A percentile compares a stretch with the other conserved stretches of the same genome.
phyloP scores from a whole-genome alignment of 2,888 invertebrate genomes.

The Chaetoderma sp. region DNA sequence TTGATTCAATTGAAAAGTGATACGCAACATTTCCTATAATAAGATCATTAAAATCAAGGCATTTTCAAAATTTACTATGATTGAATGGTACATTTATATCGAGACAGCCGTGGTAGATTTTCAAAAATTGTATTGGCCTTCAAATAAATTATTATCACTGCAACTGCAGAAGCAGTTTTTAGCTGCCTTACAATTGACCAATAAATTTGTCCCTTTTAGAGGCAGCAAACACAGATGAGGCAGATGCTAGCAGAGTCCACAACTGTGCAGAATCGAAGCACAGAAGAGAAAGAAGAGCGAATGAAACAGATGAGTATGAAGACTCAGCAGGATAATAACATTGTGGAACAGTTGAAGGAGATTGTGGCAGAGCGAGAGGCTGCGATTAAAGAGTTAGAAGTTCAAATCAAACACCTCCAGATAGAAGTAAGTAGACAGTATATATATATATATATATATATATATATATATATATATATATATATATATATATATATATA shows the following conservation, averaged over 20 bases:
- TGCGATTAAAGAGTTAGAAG: conserved; percentile 58
- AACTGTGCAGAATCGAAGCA: conserved; percentile 41
- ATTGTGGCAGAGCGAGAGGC: conserved; percentile 66
- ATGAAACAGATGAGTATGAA: conserved; percentile 49
- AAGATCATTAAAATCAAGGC: no score
- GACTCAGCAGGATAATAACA: conserved; percentile 61
- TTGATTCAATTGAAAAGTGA: no score
- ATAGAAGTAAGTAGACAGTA: conserved; percentile 42
- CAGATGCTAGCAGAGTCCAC: conserved; percentile 48
- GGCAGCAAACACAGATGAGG: conserved; percentile 54
- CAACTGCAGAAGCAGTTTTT: no score
- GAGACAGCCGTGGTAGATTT: no score
- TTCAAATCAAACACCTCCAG: conserved; percentile 57
- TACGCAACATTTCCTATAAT: no score
- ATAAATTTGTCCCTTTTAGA: conserved; percentile 32
- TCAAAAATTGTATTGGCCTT: no score
- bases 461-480: background rate
- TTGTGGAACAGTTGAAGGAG: conserved; percentile 62
- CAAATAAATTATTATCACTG: no score
- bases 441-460: no score
- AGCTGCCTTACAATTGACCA: no score
- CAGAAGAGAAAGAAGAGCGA: conserved; percentile 42
- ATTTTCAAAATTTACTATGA: no score
- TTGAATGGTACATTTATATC: no score
- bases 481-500: background rate